Conservation (phyloP, 1,140 invertebrate species). For the Hypsibius dujardini region DNA sequence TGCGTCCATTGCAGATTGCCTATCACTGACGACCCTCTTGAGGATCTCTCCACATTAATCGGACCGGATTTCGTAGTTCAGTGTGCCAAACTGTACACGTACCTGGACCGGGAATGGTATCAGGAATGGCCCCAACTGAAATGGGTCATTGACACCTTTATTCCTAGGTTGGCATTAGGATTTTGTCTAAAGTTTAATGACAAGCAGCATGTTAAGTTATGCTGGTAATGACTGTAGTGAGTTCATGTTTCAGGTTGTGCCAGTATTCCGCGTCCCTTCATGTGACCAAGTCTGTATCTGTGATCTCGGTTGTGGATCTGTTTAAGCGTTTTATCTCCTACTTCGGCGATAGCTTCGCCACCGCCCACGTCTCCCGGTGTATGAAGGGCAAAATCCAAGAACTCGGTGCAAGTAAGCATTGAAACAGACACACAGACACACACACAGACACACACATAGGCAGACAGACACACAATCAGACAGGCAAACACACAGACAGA, state of each 20-base stretch:
- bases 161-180: not conserved
- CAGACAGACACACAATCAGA: too few species aligned
- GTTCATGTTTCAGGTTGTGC: not conserved
- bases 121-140: slow-evolving; percentile 21
- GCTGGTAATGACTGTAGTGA: too few species aligned
- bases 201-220: too few species aligned
- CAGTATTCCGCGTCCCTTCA: not conserved
- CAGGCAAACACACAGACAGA: too few species aligned
- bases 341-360: not conserved
- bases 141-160: slow-evolving; percentile 15
- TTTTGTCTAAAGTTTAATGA: too few species aligned
- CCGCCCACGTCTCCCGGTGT: not conserved
- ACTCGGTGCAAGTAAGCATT: not conserved
- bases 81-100: slow-evolving; percentile 17
- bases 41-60: slow-evolving; percentile 20
- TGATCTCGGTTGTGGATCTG: not conserved
- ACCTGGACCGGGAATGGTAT: slow-evolving; percentile 21
- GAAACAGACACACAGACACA: too few species aligned
- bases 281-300: not conserved
- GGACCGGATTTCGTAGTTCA: slow-evolving; percentile 9
- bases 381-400: slow-evolving; percentile 9
- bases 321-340: not conserved
- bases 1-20: too few species aligned
- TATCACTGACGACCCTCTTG: slow-evolving; percentile 16
- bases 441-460: too few species aligned